Base-by-base conservation (phyloP, 2,797 vertebrate genomes). In the Aulostomus chinensis region DNA sequence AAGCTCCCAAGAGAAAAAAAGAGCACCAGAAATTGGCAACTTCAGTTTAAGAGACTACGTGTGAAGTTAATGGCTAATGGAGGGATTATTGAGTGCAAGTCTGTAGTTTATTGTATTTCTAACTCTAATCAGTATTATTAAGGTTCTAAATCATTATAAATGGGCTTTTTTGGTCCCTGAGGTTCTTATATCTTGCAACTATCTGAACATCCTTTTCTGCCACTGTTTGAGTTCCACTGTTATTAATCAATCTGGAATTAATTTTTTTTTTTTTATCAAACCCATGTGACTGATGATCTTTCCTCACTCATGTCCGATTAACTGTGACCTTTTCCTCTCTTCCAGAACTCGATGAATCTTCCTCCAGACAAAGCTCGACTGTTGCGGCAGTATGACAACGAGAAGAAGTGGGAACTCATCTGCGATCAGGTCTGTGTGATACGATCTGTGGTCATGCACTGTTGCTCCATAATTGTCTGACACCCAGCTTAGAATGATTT, bases 361-460 rank as follows among this genome's bases (percentile, higher is more conserved):
- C 97, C 97, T 10, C 97, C 96, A 8, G 97, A 99, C 89, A 99
- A 99, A 86, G 97, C 96, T 11, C 91, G 96, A 60, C 88, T 99
- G 30, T 86, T 99, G 73, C 88, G 95, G 5, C 96, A 99, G 78
- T 98, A 99, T 7, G 97, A 99, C 89, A 98, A 94, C 5, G 96
- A 98, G 87, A 99, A 99, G 89, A 99, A 99, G 81, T 98, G 97
- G 96, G 97, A 99, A 60, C 92, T 99, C 58, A 94, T 99, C 79
- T 99, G 97, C 31, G 97, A 99, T 81, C 96, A 99, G 95, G 97
- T n/a, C n/a, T 98, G 86, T 11, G 12, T 41, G n/a, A 21, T 24
- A 61, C 4, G 12, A 7, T 45, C 4, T 35, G 7, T 16, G 9
- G 39, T 41, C 7, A 41, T 21, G 20, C 20, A n/a, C n/a, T n/a